Conservation (phyloP, 2,888 invertebrate species). For the Acrocera orbiculus region DNA sequence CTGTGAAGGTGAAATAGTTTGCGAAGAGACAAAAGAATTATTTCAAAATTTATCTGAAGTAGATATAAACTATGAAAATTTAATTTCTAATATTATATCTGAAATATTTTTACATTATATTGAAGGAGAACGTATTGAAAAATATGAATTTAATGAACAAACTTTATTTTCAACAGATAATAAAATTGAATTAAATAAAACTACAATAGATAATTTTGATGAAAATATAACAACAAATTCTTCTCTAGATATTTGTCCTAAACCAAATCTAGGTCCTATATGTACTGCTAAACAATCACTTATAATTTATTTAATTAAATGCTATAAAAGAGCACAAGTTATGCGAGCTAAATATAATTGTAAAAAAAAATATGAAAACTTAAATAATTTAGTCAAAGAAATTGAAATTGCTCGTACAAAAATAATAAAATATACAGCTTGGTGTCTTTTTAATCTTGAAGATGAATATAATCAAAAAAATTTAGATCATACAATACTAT, state of each 20-base stretch:
- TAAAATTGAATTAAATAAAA: slow-evolving; percentile 32
- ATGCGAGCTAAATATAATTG: slow-evolving; percentile 7
- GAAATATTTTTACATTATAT: slow-evolving; percentile 43
- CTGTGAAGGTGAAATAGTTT: slow-evolving; percentile 38
- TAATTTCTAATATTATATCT: slow-evolving; percentile 47
- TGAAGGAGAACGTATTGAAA: slow-evolving; percentile 39
- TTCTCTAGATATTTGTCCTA: slow-evolving; percentile 12
- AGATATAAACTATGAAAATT: slow-evolving; percentile 32
- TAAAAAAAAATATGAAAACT: slow-evolving; percentile 22
- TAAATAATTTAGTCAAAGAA: slow-evolving; percentile 2
- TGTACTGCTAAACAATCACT: slow-evolving; percentile 21
- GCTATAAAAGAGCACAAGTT: slow-evolving; percentile 21
- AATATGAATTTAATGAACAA: slow-evolving; percentile 31
- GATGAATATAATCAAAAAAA: slow-evolving; percentile 20
- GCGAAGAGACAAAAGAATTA: slow-evolving; percentile 38
- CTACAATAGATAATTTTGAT: slow-evolving; percentile 33
- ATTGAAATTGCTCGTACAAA: slow-evolving; percentile 17
- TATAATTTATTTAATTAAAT: slow-evolving; percentile 23
- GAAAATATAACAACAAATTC: slow-evolving; percentile 14
- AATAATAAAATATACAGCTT: slow-evolving; percentile 39
- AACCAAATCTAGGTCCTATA: slow-evolving; percentile 13
- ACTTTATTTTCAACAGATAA: slow-evolving; percentile 11
- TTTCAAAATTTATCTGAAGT: slow-evolving; percentile 34
- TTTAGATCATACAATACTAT: slow-evolving; percentile 35
- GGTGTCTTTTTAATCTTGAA: slow-evolving; percentile 31